phyloP scores from a whole-genome alignment of 2,888 invertebrate genomes.

The Heliconius cydno region DNA sequence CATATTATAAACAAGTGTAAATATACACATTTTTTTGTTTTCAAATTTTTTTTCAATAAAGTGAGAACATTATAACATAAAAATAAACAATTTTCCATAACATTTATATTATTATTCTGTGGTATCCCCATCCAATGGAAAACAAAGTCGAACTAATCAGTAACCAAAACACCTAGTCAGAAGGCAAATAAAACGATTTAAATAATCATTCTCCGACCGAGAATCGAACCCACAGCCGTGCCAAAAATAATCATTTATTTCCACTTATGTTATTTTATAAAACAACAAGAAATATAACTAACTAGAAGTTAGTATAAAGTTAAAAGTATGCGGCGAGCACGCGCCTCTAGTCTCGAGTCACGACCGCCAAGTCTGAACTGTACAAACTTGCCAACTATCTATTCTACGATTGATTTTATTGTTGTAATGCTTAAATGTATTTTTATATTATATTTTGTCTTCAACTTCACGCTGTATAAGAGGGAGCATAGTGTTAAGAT shows the following conservation, averaged over 20 bases:
- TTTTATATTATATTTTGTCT: background rate
- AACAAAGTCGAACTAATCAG: no score
- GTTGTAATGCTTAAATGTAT: background rate
- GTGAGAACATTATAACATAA: no score
- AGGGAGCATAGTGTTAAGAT: no score
- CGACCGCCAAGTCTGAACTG: background rate
- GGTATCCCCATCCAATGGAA: no score
- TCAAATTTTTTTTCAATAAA: no score
- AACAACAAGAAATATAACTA: background rate
- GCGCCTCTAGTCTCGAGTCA: background rate
- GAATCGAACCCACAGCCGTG: background rate
- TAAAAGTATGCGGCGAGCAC: background rate
- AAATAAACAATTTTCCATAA: no score
- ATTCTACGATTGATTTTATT: background rate
- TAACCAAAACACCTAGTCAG: no score
- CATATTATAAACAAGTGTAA: no score
- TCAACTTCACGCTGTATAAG: no score
- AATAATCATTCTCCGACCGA: background rate
- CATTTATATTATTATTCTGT: no score
- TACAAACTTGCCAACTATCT: background rate
- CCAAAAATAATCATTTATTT: background rate
- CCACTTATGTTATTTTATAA: background rate
- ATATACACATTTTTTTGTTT: no score
- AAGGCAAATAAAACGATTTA: background rate
- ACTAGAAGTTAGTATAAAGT: background rate